Conservation (phyloP, 2,113 vertebrate species). For the Recurvirostra avosetta region DNA sequence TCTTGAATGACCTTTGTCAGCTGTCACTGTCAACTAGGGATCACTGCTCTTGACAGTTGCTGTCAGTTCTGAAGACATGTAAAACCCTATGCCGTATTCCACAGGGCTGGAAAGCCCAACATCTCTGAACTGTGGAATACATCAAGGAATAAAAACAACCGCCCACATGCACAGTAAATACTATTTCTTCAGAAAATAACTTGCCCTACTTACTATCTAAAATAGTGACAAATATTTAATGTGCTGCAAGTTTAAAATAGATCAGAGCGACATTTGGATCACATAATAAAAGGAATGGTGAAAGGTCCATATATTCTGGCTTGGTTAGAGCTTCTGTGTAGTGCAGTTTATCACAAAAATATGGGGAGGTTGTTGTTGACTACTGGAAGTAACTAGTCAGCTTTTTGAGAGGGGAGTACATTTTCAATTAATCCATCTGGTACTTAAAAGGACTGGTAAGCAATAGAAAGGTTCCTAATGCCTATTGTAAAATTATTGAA, state of each 20-base stretch:
- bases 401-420: neutral
- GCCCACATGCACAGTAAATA: neutral
- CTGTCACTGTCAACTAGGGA: neutral
- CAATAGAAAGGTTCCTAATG: neutral
- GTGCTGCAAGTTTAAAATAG: neutral
- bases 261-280: neutral
- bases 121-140: neutral
- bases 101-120: neutral
- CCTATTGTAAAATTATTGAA: neutral
- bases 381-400: neutral
- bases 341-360: neutral
- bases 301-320: neutral
- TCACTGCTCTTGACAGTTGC: neutral
- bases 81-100: neutral
- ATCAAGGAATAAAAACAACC: neutral
- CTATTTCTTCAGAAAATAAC: slow-evolving; percentile 29
- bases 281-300: neutral
- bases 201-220: slow-evolving; percentile 33
- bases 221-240: slow-evolving; percentile 43
- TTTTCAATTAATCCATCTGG: neutral
- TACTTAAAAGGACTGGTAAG: neutral
- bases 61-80: neutral
- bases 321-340: neutral
- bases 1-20: slow-evolving; percentile 5
- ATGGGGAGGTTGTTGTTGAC: neutral